These are phyloP conservation scores for Pseudotriccus pelzelni DNA, from an alignment of 2,797 vertebrate species.

Conservation along the genomic window DNA sequence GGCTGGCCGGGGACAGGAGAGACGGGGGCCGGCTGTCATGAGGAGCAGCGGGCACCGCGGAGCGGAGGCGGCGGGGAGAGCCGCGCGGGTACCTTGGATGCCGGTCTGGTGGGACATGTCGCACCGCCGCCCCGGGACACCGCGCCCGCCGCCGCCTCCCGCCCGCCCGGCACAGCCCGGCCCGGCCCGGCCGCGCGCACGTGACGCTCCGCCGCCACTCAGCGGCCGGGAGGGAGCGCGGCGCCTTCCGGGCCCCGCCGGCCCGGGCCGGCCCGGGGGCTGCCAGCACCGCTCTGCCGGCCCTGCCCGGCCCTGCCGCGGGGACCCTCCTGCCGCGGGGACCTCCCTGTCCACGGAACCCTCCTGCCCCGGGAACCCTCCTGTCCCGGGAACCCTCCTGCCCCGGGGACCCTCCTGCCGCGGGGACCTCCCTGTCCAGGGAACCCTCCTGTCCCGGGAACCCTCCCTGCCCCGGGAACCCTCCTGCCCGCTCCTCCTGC, in stretches of 20 bases:
- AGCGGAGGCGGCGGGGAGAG: neutral
- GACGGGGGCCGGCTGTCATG: neutral
- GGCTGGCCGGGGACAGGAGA: neutral
- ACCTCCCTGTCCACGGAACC: too few species aligned
- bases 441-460: too few species aligned
- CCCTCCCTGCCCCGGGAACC: too few species aligned
- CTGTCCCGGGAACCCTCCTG: too few species aligned
- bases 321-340: too few species aligned
- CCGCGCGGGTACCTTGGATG: slow-evolving; percentile 85
- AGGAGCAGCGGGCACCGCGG: neutral
- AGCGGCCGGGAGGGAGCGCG: slow-evolving; percentile 31
- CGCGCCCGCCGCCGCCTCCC: neutral
- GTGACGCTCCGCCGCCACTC: slow-evolving; percentile 42
- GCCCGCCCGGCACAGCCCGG: neutral
- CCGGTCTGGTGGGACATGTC: slow-evolving; percentile 97
- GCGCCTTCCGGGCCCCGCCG: slow-evolving; percentile 31
- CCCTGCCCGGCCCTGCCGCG: too few species aligned
- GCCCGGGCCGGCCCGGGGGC: neutral
- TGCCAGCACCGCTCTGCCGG: neutral
- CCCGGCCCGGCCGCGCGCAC: slow-evolving; percentile 1
- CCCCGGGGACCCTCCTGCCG: too few species aligned
- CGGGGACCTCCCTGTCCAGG: too few species aligned
- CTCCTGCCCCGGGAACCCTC: too few species aligned
- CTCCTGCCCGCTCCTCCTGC: too few species aligned
- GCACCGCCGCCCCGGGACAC: neutral